Percentiles rank a stretch among this genome's conserved stretches.
Evolutionary conservation across 2,113 vertebrate genomes (phyloP).

Genomic region (Panthera leo): DNA sequence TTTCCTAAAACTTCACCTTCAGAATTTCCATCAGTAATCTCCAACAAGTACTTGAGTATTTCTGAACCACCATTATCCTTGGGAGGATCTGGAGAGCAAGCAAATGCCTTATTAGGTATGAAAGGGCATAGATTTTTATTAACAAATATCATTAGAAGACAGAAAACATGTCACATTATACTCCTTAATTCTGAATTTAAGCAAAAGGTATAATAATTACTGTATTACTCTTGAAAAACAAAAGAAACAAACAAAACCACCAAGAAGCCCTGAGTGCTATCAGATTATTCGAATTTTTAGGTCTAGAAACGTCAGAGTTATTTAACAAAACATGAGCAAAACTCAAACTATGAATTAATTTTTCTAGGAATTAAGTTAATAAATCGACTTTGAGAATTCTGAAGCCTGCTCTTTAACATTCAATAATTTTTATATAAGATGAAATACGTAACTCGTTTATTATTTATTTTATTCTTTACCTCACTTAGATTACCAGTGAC

Average conservation of each 20-base stretch:
- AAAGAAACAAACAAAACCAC: not conserved
- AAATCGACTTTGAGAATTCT: conserved; percentile 7
- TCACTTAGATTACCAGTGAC: not conserved
- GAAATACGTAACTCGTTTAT: not conserved
- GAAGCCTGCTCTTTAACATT: not conserved
- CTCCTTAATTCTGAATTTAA: not conserved
- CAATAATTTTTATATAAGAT: not conserved
- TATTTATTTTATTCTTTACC: conserved; percentile 5
- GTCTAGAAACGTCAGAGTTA: not conserved
- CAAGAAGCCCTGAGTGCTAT: not conserved
- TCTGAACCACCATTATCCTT: conserved; percentile 96
- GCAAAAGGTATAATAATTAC: not conserved
- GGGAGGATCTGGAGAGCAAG: conserved; percentile 90
- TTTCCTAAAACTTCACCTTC: conserved; percentile 87
- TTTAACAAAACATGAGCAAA: not conserved
- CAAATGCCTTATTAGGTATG: not conserved
- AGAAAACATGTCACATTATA: not conserved
- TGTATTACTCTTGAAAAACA: not conserved
- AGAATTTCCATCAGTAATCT: conserved; percentile 93
- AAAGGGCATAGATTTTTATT: not conserved
- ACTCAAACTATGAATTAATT: not conserved
- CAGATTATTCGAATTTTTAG: not conserved
- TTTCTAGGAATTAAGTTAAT: not conserved
- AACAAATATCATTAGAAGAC: not conserved
- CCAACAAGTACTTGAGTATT: conserved; percentile 94